phyloP scores from a whole-genome alignment of 2,888 invertebrate species.

The Opisthograptis luteolata region DNA sequence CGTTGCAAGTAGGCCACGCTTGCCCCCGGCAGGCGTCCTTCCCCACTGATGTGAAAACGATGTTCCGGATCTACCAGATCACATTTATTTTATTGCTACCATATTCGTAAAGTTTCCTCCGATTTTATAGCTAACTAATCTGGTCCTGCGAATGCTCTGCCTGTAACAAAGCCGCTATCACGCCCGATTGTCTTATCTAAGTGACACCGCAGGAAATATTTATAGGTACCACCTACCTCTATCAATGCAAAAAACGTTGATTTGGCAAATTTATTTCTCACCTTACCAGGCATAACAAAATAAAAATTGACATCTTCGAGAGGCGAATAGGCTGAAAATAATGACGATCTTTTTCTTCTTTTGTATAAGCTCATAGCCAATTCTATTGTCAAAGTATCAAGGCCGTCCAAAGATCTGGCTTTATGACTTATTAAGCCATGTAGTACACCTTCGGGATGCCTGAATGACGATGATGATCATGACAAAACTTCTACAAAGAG shows the following conservation, averaged over 20 bases:
- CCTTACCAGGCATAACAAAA: too few relatives aligned
- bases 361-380: too few relatives aligned
- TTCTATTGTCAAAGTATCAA: too few relatives aligned
- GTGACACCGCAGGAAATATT: constrained; percentile 1
- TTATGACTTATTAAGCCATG: too few relatives aligned
- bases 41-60: constrained; percentile 57
- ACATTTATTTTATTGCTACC: constrained; percentile 57
- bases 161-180: constrained; percentile 21
- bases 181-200: constrained; percentile 24
- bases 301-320: too few relatives aligned
- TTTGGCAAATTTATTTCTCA: too few relatives aligned
- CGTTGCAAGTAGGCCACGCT: constrained; percentile 8
- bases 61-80: constrained; percentile 44
- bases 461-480: too few relatives aligned
- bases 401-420: too few relatives aligned
- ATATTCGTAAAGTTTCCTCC: constrained; percentile 43
- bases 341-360: too few relatives aligned
- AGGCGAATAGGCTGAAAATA: too few relatives aligned
- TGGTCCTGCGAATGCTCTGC: constrained; percentile 23
- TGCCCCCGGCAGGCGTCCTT: constrained; percentile 12
- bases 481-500: too few relatives aligned
- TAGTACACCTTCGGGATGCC: too few relatives aligned
- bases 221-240: neutral
- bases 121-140: constrained; percentile 37
- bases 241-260: constrained; percentile 3